Conservation (phyloP, 2,888 invertebrate species). For the Gasteruption jaculator region DNA sequence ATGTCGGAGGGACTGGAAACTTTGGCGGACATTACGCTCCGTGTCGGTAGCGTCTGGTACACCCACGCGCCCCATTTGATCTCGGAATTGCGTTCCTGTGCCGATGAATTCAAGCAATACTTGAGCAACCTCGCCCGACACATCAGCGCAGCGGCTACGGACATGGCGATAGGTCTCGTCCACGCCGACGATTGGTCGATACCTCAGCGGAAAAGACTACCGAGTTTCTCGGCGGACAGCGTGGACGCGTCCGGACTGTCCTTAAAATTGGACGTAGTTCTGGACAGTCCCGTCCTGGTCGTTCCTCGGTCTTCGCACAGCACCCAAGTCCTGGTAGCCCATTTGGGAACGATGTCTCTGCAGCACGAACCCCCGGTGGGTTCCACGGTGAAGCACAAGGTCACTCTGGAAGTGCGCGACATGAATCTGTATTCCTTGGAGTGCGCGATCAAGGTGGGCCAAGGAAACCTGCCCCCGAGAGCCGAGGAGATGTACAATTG, state of each 20-base stretch:
- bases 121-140: slow-evolving; percentile 78
- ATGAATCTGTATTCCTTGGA: slow-evolving; percentile 84
- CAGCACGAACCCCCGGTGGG: slow-evolving; percentile 44
- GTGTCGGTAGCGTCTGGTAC: slow-evolving; percentile 69
- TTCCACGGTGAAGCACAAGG: slow-evolving; percentile 35
- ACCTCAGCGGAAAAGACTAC: slow-evolving; percentile 54
- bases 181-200: slow-evolving; percentile 59
- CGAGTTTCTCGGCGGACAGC: slow-evolving; percentile 51
- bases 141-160: slow-evolving; percentile 85
- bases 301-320: slow-evolving; percentile 76
- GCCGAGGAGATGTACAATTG: slow-evolving; percentile 74
- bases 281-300: slow-evolving; percentile 90
- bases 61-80: slow-evolving; percentile 87
- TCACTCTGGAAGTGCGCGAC: slow-evolving; percentile 68
- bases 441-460: slow-evolving; percentile 47
- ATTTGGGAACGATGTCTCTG: slow-evolving; percentile 81
- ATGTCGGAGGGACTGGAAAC: slow-evolving; percentile 27
- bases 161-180: slow-evolving; percentile 87
- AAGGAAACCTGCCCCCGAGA: slow-evolving; percentile 51
- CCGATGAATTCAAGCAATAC: slow-evolving; percentile 87
- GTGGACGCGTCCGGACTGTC: slow-evolving; percentile 39
- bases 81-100: slow-evolving; percentile 81
- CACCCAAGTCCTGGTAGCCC: slow-evolving; percentile 82
- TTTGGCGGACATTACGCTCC: slow-evolving; percentile 45
- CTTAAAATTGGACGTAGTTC: slow-evolving; percentile 67